Evolutionary conservation across 2,797 vertebrate species (phyloP).

Genomic region (Macropus fuliginosus): DNA sequence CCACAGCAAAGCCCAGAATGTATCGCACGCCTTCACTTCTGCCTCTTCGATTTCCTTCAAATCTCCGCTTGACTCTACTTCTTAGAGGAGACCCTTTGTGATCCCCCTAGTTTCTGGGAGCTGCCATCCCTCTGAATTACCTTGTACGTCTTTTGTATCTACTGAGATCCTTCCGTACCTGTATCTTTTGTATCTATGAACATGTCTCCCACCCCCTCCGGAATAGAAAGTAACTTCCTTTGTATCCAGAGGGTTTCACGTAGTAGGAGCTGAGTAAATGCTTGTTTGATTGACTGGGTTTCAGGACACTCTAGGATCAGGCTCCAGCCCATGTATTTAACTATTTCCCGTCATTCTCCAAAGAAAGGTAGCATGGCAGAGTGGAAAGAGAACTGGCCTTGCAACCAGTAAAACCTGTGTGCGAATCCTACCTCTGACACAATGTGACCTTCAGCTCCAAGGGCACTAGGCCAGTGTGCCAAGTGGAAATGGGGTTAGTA

Average conservation of each 20-base stretch:
- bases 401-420: background rate
- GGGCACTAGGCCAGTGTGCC: no score
- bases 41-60: background rate
- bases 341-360: conserved; percentile 7
- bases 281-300: background rate
- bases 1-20: background rate
- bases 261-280: background rate
- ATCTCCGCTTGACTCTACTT: background rate
- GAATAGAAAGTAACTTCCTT: background rate
- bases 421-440: background rate
- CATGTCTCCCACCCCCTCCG: background rate
- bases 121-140: background rate
- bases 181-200: background rate
- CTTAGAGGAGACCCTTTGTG: background rate
- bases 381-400: background rate
- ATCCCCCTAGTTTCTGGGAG: background rate
- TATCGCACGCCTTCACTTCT: background rate
- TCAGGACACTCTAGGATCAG: background rate
- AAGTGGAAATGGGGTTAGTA: no score
- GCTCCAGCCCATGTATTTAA: background rate
- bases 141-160: background rate
- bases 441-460: background rate
- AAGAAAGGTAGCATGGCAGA: background rate
- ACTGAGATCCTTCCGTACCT: background rate
- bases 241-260: background rate